Evolutionary conservation across 2,113 vertebrate species (phyloP).

Genomic region (Tychaedon coryphoeus): DNA sequence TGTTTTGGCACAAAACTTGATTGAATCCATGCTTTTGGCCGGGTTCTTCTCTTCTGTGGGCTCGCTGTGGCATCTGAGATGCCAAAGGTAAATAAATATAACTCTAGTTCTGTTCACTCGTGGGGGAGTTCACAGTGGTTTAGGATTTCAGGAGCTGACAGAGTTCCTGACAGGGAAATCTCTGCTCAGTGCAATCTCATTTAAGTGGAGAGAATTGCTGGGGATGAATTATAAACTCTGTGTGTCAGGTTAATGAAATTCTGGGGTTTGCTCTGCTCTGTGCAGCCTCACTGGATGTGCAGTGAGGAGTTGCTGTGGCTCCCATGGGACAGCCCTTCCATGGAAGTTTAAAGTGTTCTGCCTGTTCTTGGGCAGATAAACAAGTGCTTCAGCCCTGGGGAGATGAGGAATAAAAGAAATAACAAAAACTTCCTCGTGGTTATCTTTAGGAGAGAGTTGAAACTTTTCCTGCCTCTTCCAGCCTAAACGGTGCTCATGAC

Average conservation of each 20-base stretch:
- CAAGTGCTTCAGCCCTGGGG: neutral
- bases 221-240: neutral
- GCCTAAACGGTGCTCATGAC: neutral
- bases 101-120: neutral
- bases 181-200: neutral
- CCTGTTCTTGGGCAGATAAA: neutral
- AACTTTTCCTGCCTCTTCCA: neutral
- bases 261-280: neutral
- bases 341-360: neutral
- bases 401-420: neutral
- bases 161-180: neutral
- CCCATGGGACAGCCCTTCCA: rapidly evolving
- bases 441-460: neutral
- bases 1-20: neutral
- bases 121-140: neutral
- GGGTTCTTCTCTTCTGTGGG: neutral
- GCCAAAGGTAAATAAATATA: neutral
- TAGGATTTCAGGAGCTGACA: neutral
- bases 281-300: rapidly evolving
- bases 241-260: neutral
- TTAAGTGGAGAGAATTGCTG: neutral
- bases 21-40: neutral
- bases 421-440: neutral
- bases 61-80: neutral
- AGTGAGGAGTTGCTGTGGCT: rapidly evolving